phyloP scores from a whole-genome alignment of 1,140 invertebrate species.

The Hestina assimilis region DNA sequence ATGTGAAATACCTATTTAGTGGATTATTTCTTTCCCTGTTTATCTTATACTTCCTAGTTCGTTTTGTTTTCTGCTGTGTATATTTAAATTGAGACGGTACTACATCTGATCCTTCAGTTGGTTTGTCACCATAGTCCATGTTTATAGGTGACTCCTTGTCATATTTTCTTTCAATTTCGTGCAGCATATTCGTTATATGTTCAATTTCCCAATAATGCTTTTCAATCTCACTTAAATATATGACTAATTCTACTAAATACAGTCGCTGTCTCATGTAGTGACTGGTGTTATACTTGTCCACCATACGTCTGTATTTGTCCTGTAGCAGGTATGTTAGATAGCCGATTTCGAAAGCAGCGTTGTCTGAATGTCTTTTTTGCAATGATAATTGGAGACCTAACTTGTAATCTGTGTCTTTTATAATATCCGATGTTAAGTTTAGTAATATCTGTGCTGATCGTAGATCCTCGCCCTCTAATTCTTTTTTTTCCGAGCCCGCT shows the following conservation, averaged over 20 bases:
- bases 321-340: conserved; percentile 28
- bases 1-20: background rate
- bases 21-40: conserved; percentile 1
- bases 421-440: conserved; percentile 15
- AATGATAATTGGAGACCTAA: background rate
- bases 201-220: conserved; percentile 39
- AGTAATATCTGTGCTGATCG: conserved; percentile 2
- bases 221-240: conserved; percentile 38
- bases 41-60: conserved; percentile 3
- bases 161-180: conserved; percentile 44
- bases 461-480: background rate
- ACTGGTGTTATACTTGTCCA: conserved; percentile 38
- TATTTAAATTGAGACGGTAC: background rate
- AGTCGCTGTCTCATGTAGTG: background rate
- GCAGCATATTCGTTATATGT: conserved; percentile 32
- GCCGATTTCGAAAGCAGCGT: conserved; percentile 27
- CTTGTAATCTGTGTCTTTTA: conserved; percentile 10
- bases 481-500: too few species aligned
- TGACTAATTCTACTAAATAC: conserved; percentile 25
- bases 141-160: background rate
- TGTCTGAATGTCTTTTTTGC: background rate
- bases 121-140: background rate
- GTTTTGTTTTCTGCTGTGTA: background rate
- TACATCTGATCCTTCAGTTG: background rate
- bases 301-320: conserved; percentile 40